Evolutionary conservation across 2,113 vertebrate species (phyloP).

Genomic region (Sturnira hondurensis): DNA sequence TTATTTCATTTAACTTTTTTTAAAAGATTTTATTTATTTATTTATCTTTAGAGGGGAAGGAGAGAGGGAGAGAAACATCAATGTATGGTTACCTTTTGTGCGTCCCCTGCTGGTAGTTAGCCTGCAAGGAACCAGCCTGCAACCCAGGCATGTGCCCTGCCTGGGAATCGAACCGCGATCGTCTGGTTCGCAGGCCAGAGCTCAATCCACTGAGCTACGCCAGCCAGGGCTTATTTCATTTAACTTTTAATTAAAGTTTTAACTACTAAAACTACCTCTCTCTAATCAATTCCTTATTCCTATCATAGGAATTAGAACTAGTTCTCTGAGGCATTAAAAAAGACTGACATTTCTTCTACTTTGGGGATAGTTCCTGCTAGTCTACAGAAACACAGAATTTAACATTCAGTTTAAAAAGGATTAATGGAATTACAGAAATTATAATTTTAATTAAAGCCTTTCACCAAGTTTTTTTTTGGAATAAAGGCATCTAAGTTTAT

Average conservation of each 20-base stretch:
- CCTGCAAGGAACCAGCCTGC: too few relatives aligned
- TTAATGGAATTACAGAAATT: neutral
- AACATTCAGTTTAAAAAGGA: conserved; percentile 3
- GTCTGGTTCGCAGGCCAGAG: too few relatives aligned
- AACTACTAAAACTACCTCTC: neutral
- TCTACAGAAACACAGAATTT: neutral
- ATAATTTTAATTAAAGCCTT: conserved; percentile 5
- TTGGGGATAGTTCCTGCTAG: neutral
- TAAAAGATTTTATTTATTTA: too few relatives aligned
- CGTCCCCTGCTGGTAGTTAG: too few relatives aligned
- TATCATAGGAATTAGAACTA: neutral
- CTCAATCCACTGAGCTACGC: too few relatives aligned
- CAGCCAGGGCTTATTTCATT: conserved; percentile 33
- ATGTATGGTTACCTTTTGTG: too few relatives aligned
- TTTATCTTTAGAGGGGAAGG: too few relatives aligned
- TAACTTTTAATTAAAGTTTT: conserved; percentile 7
- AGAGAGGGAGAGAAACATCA: too few relatives aligned
- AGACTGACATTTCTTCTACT: neutral
- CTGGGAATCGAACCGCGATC: too few relatives aligned
- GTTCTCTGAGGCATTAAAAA: neutral
- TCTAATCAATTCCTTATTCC: neutral
- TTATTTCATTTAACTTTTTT: conserved; percentile 26
- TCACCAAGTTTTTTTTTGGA: conserved; percentile 10
- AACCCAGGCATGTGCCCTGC: too few relatives aligned
- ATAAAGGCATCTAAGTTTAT: neutral